Conservation (phyloP, 2,113 vertebrate species). For the Albula glossodonta region DNA sequence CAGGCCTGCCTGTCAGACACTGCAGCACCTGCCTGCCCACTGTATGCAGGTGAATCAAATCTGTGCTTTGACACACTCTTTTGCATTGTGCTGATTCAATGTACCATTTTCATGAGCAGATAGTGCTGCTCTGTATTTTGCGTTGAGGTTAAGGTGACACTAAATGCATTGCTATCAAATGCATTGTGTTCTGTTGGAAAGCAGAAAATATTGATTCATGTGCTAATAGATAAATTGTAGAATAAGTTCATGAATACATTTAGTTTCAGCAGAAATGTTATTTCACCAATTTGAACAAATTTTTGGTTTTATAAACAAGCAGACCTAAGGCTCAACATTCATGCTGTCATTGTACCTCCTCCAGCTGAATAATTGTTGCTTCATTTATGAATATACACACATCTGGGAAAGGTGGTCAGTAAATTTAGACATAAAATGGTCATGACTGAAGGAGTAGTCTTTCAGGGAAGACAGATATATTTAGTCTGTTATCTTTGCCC, state of each 20-base stretch:
- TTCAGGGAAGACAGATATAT: neutral
- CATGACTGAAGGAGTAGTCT: neutral
- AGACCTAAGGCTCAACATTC: neutral
- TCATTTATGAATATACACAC: neutral
- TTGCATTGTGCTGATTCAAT: neutral
- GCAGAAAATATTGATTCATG: neutral
- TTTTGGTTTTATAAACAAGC: neutral
- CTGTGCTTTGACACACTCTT: neutral
- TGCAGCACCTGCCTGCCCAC: neutral
- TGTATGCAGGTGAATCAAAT: conserved; percentile 11
- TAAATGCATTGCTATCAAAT: neutral
- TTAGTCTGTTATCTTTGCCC: too few species aligned
- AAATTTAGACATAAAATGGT: neutral
- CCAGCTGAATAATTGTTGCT: too few species aligned
- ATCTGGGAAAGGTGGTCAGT: neutral
- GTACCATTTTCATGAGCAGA: neutral
- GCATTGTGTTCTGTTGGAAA: neutral
- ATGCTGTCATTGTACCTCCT: neutral
- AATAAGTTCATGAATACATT: neutral
- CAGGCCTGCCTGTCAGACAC: conserved; percentile 13
- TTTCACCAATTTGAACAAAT: neutral
- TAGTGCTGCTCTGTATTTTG: conserved; percentile 16
- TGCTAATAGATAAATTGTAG: neutral
- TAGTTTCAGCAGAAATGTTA: neutral
- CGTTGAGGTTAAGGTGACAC: neutral